These are phyloP conservation scores for Beroe forskalii DNA, from an alignment of 37 sponge, comb jelly and placozoan species.

Conservation along the genomic window DNA sequence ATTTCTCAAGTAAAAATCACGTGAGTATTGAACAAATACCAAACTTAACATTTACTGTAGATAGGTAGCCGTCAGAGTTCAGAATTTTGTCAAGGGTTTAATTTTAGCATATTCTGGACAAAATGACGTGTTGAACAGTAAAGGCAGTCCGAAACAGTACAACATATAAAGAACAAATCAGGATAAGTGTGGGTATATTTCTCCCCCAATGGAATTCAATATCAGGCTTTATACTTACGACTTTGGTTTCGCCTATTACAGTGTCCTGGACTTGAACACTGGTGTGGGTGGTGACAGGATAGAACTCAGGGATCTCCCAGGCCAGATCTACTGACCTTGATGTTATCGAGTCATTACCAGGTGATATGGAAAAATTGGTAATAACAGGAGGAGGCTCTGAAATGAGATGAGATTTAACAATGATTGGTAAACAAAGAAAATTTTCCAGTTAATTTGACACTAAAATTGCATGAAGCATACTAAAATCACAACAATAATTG, in stretches of 20 bases:
- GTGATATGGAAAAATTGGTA: not conserved
- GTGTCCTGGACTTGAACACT: conserved; percentile 1
- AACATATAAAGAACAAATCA: too few species aligned
- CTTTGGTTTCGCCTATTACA: not conserved
- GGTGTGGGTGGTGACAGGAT: not conserved
- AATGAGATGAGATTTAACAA: not conserved
- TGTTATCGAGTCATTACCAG: not conserved
- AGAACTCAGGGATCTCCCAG: not conserved
- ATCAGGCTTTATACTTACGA: conserved; percentile 28
- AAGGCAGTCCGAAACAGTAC: too few species aligned
- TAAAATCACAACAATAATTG: not conserved
- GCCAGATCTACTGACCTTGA: not conserved
- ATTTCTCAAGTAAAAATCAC: too few species aligned
- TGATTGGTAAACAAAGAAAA: not conserved
- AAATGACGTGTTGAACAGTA: too few species aligned
- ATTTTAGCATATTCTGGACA: too few species aligned
- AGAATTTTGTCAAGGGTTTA: too few species aligned
- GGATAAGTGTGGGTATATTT: too few species aligned
- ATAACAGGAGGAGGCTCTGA: conserved; percentile 32
- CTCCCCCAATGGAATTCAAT: too few species aligned
- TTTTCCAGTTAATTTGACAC: not conserved
- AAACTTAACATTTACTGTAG: too few species aligned
- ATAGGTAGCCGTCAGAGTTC: too few species aligned
- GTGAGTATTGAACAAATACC: too few species aligned
- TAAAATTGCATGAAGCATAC: too few species aligned